Base-by-base conservation (phyloP, 2,888 invertebrate species). In the Cylloceria caligata region DNA sequence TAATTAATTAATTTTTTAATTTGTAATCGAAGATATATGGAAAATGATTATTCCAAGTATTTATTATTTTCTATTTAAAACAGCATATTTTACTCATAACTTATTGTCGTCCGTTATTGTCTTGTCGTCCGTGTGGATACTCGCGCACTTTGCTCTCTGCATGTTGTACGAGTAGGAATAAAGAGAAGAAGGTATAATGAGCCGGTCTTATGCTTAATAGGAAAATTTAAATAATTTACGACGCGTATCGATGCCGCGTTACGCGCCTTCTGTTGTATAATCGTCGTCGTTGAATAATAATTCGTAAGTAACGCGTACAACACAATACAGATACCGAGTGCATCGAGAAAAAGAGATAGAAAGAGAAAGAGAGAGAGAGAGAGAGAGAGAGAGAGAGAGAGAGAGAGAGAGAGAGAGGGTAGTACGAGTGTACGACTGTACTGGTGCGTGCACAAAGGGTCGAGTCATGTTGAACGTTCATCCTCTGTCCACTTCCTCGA, bases 241-340 rank as follows among this genome's bases (percentile, higher is more conserved):
- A 67, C 81, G 76, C 75, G 81, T 81, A 81, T 81, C 76, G 81
- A 81, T 69, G 76, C 76, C 76, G 49, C 64, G 76, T 81, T 81
- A 81, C 69, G 72, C 81, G 72, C 67, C 75, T 72, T 72, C 71
- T 76, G 67, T 71, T 72, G 76, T 72, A 81, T 81, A 81, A 81
- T 81, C 76, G 76, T 81, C 80, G 75, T 75, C 81, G 76, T 72
- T 81, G 81, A 81, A 81, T 81, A 81, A 76, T 81, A 76, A 72
- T 62, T 72, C 71, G 42, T 60, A 71, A 62, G 74, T 64, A 69
- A 11, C 45, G 30, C 57, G 65, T 71, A 55, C 24, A 13, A 71
- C 30, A 57, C 42, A 57, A 57, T 27, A 57, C 27, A 71, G 45
- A 60, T n/a, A 30, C 47, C 7, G 21, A 45, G 52, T 68, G 30